These are phyloP conservation scores for Tipula lateralis DNA, from an alignment of 2,888 invertebrate species.

Conservation along the genomic window DNA sequence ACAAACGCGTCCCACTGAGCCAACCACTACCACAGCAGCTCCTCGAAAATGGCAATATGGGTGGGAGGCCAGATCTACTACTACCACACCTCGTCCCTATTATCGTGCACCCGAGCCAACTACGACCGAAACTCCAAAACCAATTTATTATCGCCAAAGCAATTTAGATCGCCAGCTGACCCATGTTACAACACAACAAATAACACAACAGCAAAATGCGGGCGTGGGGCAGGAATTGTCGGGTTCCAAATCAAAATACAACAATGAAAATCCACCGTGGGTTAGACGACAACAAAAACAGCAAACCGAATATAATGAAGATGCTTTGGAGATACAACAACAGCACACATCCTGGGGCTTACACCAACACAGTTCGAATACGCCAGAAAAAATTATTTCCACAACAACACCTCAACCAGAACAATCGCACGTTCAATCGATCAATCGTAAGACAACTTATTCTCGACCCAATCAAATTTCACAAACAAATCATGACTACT, in stretches of 20 bases:
- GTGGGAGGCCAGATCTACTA: background rate
- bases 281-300: background rate
- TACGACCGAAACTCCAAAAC: background rate
- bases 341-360: background rate
- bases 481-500: background rate
- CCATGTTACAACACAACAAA: background rate
- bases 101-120: background rate
- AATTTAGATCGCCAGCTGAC: background rate
- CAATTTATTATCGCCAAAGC: background rate
- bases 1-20: background rate
- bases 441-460: background rate
- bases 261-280: slow-evolving; percentile 20
- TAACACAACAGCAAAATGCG: background rate
- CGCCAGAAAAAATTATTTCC: background rate
- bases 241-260: background rate
- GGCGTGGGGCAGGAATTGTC: background rate
- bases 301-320: background rate
- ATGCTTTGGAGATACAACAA: background rate
- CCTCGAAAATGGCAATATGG: background rate
- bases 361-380: background rate
- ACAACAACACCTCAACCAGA: slow-evolving; percentile 16
- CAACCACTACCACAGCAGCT: background rate
- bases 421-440: background rate
- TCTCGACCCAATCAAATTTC: background rate
- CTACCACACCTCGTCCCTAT: background rate